A percentile compares a stretch with the other conserved stretches of the same genome.
phyloP scores from a whole-genome alignment of 2,888 invertebrate species.

The Lasioglossum leucozonium region DNA sequence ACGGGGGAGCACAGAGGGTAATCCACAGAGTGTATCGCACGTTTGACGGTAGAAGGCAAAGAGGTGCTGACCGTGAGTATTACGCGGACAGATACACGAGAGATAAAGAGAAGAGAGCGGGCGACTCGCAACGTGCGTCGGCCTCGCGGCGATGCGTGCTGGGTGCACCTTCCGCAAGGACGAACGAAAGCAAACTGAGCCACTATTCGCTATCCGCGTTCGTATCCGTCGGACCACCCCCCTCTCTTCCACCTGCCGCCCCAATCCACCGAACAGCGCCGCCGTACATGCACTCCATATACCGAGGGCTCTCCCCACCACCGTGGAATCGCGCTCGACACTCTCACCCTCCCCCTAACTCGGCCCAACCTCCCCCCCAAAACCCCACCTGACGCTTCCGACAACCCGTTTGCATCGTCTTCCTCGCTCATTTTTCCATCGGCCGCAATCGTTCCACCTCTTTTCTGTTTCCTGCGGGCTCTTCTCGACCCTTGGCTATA shows the following conservation, averaged over 20 bases:
- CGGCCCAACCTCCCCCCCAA: slow-evolving; percentile 20
- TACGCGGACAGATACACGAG: not conserved
- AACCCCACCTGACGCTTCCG: slow-evolving; percentile 61
- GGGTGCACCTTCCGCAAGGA: slow-evolving; percentile 27
- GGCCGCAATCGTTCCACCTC: slow-evolving; percentile 41
- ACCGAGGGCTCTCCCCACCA: slow-evolving; percentile 29
- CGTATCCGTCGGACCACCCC: slow-evolving; percentile 48
- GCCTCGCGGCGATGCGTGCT: not conserved
- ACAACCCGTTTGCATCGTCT: slow-evolving; percentile 63
- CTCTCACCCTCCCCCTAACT: slow-evolving; percentile 47
- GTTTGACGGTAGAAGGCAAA: not conserved
- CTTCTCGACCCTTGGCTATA: not conserved
- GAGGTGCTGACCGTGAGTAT: too few relatives aligned
- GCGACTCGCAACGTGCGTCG: slow-evolving; percentile 23
- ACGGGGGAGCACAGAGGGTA: not conserved
- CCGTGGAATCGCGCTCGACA: slow-evolving; percentile 33
- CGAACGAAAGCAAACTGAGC: slow-evolving; percentile 62
- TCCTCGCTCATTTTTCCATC: slow-evolving; percentile 56
- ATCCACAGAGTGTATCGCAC: not conserved
- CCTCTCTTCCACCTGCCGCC: slow-evolving; percentile 7
- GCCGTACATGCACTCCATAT: slow-evolving; percentile 46
- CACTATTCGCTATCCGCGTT: slow-evolving; percentile 50
- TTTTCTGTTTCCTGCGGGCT: slow-evolving; percentile 25
- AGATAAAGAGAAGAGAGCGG: not conserved
- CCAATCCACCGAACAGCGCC: slow-evolving; percentile 37